Evolutionary conservation across 92 coral and sea anemone genomes (phyloP), one percentile per base, ranked within the genome.

Genomic region (Zoanthus gigantus): DNA sequence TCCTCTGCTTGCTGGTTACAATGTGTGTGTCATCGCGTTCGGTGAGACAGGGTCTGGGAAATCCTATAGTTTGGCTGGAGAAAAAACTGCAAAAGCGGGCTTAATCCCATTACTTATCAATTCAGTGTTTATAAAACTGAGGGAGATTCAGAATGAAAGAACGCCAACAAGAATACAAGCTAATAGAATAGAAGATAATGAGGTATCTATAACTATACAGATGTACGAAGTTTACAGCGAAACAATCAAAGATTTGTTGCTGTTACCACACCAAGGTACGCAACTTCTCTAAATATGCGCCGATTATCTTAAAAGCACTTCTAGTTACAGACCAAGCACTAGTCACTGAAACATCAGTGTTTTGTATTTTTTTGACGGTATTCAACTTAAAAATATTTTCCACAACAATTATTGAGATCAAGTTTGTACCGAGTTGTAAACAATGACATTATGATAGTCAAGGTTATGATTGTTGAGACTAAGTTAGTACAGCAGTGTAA

Each of bases 11-110:
- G 88, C 96, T 29, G 98, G 98, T 4, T 95, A 95, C 88, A 95
- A 95, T 69, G 96, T 91, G 16, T 93, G 98, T 71, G 88, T 91
- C 60, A 74, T 93, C 3, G 94, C 89, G 45, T 88, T 93, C 58
- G 96, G 98, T 0, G 96, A 93, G 78, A 93, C 95, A 9, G 95
- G 93, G 3, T 93, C 98, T 1, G 98, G 98, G 15, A 95, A 93
- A 87, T 93, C 98, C 58, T 89, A 87, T 88, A 91, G 94, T 28
- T 72, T 95, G 88, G 96, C 96, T 12, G 98, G 96, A 12, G 98
- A 95, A 89, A 95, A 93, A 71, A 89, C 87, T 4, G 83, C 94
- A 8, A 95, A 95, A 86, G 96, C 98, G 17, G 98, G 96, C 9
- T 53, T 95, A 32, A 84, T 93, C 16, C 98, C 96, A 32, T 76